Conservation (phyloP, 2,888 invertebrate genomes). For the Clunio marinus region DNA sequence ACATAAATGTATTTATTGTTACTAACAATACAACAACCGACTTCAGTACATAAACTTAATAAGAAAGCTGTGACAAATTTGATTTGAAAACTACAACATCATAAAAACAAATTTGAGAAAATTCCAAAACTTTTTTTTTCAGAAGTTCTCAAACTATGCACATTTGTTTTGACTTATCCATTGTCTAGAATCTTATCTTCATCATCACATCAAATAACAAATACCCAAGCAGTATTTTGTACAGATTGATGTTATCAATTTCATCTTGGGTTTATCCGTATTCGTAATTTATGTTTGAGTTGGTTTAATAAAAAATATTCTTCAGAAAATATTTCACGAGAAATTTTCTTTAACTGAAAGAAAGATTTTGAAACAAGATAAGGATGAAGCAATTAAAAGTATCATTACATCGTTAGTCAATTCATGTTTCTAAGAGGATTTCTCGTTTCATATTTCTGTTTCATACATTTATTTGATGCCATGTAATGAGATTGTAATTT, state of each 20-base stretch:
- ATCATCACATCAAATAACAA: conserved; percentile 10
- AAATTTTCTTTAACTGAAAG: too few species aligned
- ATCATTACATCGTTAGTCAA: conserved; percentile 36
- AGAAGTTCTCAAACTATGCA: background rate
- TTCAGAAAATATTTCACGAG: background rate
- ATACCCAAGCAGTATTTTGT: too few species aligned
- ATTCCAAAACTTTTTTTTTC: background rate
- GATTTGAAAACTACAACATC: too few species aligned
- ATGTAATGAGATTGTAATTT: conserved; percentile 19
- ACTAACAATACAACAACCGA: too few species aligned
- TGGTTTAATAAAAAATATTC: too few species aligned
- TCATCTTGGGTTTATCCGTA: background rate
- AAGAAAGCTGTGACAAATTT: too few species aligned
- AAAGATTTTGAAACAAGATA: conserved; percentile 10
- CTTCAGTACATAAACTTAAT: too few species aligned
- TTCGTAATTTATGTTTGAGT: too few species aligned
- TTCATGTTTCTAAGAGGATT: too few species aligned
- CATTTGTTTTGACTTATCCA: background rate
- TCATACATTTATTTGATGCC: background rate
- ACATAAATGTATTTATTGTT: too few species aligned
- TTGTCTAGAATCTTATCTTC: background rate
- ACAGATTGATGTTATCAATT: background rate
- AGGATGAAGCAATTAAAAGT: conserved; percentile 33
- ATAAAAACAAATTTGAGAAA: too few species aligned
- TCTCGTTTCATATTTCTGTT: background rate